These are phyloP conservation scores for Tonatia bakeri DNA, from an alignment of 2,113 vertebrate genomes.

Conservation along the genomic window DNA sequence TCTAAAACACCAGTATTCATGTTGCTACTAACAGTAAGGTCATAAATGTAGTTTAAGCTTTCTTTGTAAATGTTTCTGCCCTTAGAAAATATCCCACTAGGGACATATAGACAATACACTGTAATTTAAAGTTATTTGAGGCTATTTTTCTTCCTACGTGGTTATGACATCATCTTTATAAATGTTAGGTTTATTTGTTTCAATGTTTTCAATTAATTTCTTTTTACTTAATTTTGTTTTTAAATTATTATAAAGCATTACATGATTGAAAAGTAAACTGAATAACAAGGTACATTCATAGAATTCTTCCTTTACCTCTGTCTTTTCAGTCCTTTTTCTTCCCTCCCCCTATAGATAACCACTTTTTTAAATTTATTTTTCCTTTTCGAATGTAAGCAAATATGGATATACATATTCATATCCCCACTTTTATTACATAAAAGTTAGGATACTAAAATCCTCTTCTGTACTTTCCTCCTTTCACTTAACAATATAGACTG, in stretches of 20 bases:
- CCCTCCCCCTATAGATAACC: background rate
- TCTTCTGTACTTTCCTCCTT: background rate
- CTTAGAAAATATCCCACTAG: background rate
- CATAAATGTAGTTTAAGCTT: background rate
- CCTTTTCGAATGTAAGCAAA: background rate
- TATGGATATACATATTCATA: background rate
- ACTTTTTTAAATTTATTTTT: background rate
- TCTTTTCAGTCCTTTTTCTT: background rate
- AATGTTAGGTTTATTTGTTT: background rate
- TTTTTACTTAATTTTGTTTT: background rate
- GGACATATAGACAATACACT: background rate
- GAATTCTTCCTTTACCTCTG: background rate
- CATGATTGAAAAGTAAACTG: background rate
- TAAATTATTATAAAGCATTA: background rate
- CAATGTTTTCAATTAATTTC: background rate
- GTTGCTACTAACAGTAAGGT: background rate
- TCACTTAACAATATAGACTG: background rate
- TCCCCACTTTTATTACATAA: background rate
- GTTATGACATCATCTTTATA: background rate
- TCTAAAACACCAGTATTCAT: background rate
- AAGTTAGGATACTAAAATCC: background rate
- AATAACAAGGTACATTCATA: background rate
- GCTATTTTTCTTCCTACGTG: background rate
- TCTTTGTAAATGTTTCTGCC: background rate
- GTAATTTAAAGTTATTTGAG: background rate